Evolutionary conservation across 2,888 invertebrate genomes (phyloP).

Genomic region (Argyra leucocephala): DNA sequence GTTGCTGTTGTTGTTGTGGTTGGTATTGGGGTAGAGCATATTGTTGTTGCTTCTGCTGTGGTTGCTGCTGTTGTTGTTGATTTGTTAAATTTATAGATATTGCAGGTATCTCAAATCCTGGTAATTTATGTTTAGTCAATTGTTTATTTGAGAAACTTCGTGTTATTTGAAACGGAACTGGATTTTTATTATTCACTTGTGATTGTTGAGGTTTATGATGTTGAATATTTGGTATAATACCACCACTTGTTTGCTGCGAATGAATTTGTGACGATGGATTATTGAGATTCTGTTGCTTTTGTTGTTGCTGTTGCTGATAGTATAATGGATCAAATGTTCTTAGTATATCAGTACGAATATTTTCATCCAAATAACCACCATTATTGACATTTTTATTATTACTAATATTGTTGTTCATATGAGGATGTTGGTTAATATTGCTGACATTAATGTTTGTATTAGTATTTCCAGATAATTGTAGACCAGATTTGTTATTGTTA

Average conservation of each 20-base stretch:
- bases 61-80: slow-evolving; percentile 23
- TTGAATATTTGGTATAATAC: neutral
- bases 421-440: neutral
- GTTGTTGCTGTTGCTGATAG: slow-evolving; percentile 14
- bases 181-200: neutral
- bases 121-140: neutral
- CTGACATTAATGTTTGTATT: neutral
- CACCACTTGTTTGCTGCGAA: neutral
- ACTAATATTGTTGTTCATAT: neutral
- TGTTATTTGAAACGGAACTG: neutral
- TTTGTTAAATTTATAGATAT: neutral
- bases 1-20: slow-evolving; percentile 23
- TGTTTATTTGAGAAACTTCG: neutral
- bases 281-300: neutral
- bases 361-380: slow-evolving; percentile 16
- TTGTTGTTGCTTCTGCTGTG: neutral
- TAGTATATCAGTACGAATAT: slow-evolving; percentile 20
- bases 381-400: slow-evolving; percentile 10
- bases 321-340: slow-evolving; percentile 21
- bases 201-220: neutral
- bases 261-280: neutral
- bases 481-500: neutral
- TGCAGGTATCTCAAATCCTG: neutral
- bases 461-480: neutral
- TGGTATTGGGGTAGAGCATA: too few species aligned